Percentiles rank a stretch among this genome's conserved stretches.
Conservation (phyloP, 2,888 invertebrate genomes). For the Gortyna flavago region DNA sequence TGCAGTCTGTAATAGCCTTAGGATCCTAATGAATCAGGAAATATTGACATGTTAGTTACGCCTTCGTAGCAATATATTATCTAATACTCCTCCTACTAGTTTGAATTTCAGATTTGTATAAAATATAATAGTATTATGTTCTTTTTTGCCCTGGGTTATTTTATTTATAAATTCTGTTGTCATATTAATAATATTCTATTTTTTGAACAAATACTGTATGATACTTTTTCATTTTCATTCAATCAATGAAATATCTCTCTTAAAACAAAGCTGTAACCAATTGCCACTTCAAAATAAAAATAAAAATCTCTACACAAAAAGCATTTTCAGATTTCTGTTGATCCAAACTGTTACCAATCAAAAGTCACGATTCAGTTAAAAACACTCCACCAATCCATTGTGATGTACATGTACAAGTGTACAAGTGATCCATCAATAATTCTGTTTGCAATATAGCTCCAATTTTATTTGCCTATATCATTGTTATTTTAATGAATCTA, state of each 20-base stretch:
- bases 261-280: slow-evolving; percentile 9
- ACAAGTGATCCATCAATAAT: slow-evolving; percentile 39
- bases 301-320: slow-evolving; percentile 16
- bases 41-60: slow-evolving; percentile 43
- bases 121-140: background rate
- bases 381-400: slow-evolving; percentile 33
- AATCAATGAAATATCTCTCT: background rate
- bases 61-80: slow-evolving; percentile 32
- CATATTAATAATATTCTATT: background rate
- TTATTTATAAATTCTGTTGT: background rate
- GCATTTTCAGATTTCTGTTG: slow-evolving; percentile 52
- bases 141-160: background rate
- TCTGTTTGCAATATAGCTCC: slow-evolving; percentile 10
- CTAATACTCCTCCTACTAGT: slow-evolving; percentile 16
- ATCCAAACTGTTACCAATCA: slow-evolving; percentile 61
- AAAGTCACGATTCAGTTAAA: slow-evolving; percentile 39
- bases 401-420: slow-evolving; percentile 18
- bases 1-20: slow-evolving; percentile 22
- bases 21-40: slow-evolving; percentile 38
- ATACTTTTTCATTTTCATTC: background rate
- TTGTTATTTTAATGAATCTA: slow-evolving; percentile 7
- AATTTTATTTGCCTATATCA: slow-evolving; percentile 2
- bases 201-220: background rate
- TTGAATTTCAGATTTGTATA: slow-evolving; percentile 29
- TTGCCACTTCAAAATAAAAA: background rate